Conservation (phyloP, 2,888 invertebrate species). For the Pachymerium ferrugineum region DNA sequence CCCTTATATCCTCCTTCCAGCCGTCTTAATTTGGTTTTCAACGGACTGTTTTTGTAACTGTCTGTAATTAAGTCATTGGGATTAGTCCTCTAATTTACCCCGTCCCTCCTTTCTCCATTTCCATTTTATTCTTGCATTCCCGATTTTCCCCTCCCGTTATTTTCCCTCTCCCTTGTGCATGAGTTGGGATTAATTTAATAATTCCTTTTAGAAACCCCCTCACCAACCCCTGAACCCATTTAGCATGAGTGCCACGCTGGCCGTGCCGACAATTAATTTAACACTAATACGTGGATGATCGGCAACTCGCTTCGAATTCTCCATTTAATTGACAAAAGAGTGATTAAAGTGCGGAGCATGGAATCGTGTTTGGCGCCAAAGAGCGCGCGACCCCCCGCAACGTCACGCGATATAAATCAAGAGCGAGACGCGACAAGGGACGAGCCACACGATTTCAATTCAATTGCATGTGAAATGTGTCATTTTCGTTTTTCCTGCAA, state of each 20-base stretch:
- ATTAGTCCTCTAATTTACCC: neutral
- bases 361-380: slow-evolving; percentile 27
- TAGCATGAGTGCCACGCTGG: slow-evolving; percentile 25
- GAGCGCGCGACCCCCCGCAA: slow-evolving; percentile 19
- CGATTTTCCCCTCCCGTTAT: neutral
- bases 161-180: neutral
- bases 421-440: slow-evolving; percentile 16
- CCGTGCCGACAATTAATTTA: slow-evolving; percentile 25
- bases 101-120: slow-evolving; percentile 7
- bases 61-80: slow-evolving; percentile 12
- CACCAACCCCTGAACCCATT: neutral
- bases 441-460: slow-evolving; percentile 14
- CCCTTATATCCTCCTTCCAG: neutral
- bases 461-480: slow-evolving; percentile 22
- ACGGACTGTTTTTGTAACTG: slow-evolving; percentile 15
- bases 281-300: slow-evolving; percentile 20
- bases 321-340: slow-evolving; percentile 19
- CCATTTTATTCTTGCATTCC: neutral
- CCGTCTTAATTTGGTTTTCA: neutral
- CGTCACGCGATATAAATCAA: slow-evolving; percentile 23
- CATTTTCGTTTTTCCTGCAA: neutral
- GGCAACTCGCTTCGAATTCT: slow-evolving; percentile 17
- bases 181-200: slow-evolving; percentile 24
- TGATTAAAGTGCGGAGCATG: slow-evolving; percentile 27
- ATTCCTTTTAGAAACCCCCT: slow-evolving; percentile 11